These are phyloP conservation scores for Moxostoma hubbsi DNA, from an alignment of 2,797 vertebrate species.

Conservation along the genomic window DNA sequence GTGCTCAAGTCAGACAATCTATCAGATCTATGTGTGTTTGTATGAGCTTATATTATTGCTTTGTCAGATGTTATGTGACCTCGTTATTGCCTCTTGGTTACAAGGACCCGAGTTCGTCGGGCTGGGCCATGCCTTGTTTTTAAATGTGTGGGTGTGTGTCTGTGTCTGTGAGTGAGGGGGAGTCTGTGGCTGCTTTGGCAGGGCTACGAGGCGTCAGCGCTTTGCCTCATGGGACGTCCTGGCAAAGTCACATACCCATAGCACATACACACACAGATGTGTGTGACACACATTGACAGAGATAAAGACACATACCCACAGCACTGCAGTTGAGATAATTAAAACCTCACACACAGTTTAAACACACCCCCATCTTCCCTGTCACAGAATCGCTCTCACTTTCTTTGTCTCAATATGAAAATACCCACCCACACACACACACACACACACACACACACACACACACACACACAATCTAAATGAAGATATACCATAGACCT, in stretches of 20 bases:
- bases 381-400: constrained; percentile 11
- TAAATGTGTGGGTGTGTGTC: constrained; percentile 35
- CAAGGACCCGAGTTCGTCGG: constrained; percentile 75
- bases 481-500: not conserved
- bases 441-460: not conserved
- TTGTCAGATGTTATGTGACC: constrained; percentile 82
- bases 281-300: constrained; percentile 52
- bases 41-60: constrained; percentile 64
- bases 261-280: constrained; percentile 52
- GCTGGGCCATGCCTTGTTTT: constrained; percentile 71
- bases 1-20: not conserved
- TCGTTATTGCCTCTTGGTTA: constrained; percentile 71
- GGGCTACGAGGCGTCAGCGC: constrained; percentile 84
- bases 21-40: constrained; percentile 13
- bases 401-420: not conserved
- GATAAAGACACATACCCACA: constrained; percentile 60
- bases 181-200: constrained; percentile 79
- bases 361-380: constrained; percentile 46
- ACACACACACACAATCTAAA: not conserved
- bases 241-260: constrained; percentile 74
- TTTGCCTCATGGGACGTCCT: constrained; percentile 80
- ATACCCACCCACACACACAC: constrained; percentile 31
- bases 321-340: constrained; percentile 76
- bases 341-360: constrained; percentile 71
- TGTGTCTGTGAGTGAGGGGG: constrained; percentile 43